Evolutionary conservation across 2,797 vertebrate genomes (phyloP), one percentile per base, ranked within the genome.

Genomic region (Agapornis canus): DNA sequence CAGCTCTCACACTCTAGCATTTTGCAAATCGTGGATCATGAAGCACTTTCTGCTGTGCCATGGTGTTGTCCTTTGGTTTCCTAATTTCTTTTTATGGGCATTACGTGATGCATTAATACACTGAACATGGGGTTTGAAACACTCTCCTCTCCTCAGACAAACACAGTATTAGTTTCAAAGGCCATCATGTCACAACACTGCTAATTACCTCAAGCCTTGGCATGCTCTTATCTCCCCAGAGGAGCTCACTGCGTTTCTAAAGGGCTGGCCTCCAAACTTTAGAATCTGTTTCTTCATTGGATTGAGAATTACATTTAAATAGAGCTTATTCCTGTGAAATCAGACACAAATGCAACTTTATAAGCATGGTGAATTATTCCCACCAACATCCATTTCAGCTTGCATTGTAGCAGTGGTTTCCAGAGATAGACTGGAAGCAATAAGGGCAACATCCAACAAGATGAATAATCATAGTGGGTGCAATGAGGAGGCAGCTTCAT

Each of bases 161-260:
- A 71, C 51, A 73, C 3, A 72, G 40, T 21, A 45, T 43, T 70
- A 27, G 14, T 94, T 84, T 89, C 63, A 80, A 88, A 90, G 90
- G 40, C 68, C 56, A 47, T 48, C 60, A 37, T 19, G 31, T 90
- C 79, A 82, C 75, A 86, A 45, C 32, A 35, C 5, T 51, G 61
- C 29, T 86, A 83, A 61, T 78, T 89, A 73, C 64, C 86, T 82
- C 69, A 73, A 82, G 40, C n/a, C 29, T 89, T 70, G 86, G 68
- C 81, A 25, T n/a, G 31, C 11, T 90, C 69, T 78, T 78, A 59
- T 18, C 66, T 90, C 42, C 49, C 39, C 39, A 49, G 39, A 73
- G 56, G 35, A 78, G 32, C 66, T 83, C 49, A 13, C 26, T 7
- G 39, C 37, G 27, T 81, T 71, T 48, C 3, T 0, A 59, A 83